Evolutionary conservation across 2,113 vertebrate species (phyloP).

Genomic region (Barnardius zonarius): DNA sequence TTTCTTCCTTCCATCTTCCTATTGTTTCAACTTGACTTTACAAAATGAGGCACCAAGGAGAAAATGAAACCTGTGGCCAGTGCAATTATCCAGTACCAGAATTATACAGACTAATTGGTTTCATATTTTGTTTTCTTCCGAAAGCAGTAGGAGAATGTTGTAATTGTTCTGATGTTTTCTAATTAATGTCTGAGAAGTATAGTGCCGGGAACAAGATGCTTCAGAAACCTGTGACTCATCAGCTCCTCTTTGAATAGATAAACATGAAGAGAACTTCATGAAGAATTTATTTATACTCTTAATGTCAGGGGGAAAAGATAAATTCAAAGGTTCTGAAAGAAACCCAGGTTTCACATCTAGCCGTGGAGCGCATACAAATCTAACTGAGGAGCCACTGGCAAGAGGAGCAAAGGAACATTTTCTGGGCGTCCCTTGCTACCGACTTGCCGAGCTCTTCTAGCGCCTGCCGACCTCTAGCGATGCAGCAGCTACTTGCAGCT

Average conservation of each 20-base stretch:
- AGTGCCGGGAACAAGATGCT: not conserved
- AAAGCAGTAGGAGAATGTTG: not conserved
- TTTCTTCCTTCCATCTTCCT: not conserved
- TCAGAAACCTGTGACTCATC: constrained; percentile 20
- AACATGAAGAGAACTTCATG: not conserved
- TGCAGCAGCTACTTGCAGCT: not conserved
- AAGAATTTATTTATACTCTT: not conserved
- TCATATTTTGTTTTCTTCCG: not conserved
- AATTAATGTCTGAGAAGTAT: not conserved
- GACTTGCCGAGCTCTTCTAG: not conserved
- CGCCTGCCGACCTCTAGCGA: constrained; percentile 31
- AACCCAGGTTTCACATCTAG: not conserved
- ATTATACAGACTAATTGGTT: not conserved
- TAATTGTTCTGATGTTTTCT: not conserved
- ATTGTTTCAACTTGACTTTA: not conserved
- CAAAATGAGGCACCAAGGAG: not conserved
- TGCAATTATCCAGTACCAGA: not conserved
- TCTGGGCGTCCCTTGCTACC: fast-evolving
- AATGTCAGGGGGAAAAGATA: not conserved
- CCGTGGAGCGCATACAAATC: not conserved
- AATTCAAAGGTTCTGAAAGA: not conserved
- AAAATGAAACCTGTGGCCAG: not conserved
- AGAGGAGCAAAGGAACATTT: not conserved
- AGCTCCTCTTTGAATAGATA: not conserved
- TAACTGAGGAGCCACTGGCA: not conserved